A percentile compares a stretch with the other conserved stretches of the same genome.
These are phyloP conservation scores for Sebastes fasciatus DNA, from an alignment of 2,113 vertebrate genomes.

Conservation along the genomic window DNA sequence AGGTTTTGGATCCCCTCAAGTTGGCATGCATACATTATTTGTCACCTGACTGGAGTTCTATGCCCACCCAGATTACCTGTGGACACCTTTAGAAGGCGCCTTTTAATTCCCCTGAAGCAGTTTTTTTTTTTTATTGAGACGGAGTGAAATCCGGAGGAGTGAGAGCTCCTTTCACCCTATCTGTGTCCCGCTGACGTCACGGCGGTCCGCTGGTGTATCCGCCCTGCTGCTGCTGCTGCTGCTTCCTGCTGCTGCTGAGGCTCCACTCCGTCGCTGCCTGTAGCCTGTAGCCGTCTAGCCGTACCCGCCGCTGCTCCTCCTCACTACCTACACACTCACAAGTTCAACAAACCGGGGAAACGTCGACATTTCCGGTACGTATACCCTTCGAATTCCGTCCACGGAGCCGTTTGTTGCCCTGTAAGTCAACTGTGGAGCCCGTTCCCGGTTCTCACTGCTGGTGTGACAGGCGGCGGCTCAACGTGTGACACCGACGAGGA, in stretches of 20 bases:
- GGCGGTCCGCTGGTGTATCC: conserved; percentile 21
- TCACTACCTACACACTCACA: neutral
- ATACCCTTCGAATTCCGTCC: neutral
- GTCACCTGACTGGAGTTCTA: neutral
- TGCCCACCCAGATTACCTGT: neutral
- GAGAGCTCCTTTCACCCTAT: conserved; percentile 23
- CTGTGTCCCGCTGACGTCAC: conserved; percentile 65
- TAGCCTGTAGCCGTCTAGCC: too few relatives aligned
- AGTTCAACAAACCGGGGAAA: conserved; percentile 21
- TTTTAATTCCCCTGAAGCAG: neutral
- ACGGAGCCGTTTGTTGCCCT: rapidly evolving
- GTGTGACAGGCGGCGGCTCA: conserved; percentile 13
- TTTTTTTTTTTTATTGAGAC: neutral
- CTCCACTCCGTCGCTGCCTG: conserved; percentile 27
- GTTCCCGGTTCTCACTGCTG: neutral
- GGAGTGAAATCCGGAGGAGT: conserved; percentile 19
- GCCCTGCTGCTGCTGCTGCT: conserved; percentile 21
- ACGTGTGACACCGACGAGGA: conserved; percentile 13
- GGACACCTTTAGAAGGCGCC: neutral
- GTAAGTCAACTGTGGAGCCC: rapidly evolving
- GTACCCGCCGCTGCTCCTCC: neutral
- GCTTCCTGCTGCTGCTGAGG: conserved; percentile 62
- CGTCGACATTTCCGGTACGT: conserved; percentile 64
- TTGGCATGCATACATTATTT: neutral
- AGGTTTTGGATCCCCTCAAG: neutral